Evolutionary conservation across 2,797 vertebrate genomes (phyloP).

Genomic region (Enteromius argenteus): DNA sequence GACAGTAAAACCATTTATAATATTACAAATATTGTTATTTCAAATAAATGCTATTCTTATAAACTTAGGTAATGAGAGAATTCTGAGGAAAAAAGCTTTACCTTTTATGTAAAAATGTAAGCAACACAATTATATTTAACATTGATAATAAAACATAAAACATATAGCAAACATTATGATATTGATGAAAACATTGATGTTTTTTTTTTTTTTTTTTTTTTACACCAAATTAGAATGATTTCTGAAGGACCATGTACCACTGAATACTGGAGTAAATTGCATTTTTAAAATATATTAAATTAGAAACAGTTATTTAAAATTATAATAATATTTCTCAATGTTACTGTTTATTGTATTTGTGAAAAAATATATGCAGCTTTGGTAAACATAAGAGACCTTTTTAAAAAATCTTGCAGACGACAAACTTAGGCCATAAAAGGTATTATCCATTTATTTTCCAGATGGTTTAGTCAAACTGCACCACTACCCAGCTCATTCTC

Average conservation of each 20-base stretch:
- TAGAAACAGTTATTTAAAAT: background rate
- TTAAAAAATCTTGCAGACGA: background rate
- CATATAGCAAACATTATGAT: too few relatives aligned
- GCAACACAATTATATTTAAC: background rate
- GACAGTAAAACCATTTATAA: background rate
- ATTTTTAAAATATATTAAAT: background rate
- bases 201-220: too few relatives aligned
- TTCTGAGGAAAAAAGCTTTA: too few relatives aligned
- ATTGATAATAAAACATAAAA: background rate
- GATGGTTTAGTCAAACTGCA: slow-evolving; percentile 67
- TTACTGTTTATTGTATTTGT: background rate
- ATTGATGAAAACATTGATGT: too few relatives aligned
- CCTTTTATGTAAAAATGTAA: background rate
- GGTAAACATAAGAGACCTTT: background rate
- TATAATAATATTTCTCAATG: background rate
- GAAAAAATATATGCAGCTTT: background rate
- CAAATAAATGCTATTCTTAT: background rate
- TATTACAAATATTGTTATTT: background rate
- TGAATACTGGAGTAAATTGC: background rate
- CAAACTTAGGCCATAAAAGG: background rate
- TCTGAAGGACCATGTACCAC: background rate
- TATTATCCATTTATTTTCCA: slow-evolving; percentile 45
- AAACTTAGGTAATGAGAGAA: background rate
- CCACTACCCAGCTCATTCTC: slow-evolving; percentile 53
- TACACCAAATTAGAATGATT: background rate